phyloP scores from a whole-genome alignment of 2,113 vertebrate species.

The Alaudala cheleensis region DNA sequence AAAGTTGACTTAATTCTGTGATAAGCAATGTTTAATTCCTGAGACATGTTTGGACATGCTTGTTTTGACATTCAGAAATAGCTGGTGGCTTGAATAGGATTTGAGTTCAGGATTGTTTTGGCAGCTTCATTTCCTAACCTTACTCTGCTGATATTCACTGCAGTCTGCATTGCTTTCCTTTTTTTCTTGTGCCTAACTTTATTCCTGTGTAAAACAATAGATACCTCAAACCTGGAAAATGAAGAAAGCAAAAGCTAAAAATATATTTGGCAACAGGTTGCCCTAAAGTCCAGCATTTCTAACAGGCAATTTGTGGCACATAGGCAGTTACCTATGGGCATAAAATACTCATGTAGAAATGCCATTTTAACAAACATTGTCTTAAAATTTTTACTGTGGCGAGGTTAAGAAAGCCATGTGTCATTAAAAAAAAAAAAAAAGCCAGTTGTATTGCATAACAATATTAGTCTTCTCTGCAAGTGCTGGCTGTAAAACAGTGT shows the following conservation, averaged over 20 bases:
- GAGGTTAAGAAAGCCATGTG: neutral
- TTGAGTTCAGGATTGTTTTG: slow-evolving; percentile 14
- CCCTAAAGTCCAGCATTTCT: neutral
- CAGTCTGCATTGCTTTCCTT: slow-evolving; percentile 22
- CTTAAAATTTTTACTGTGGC: neutral
- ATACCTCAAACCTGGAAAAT: slow-evolving; percentile 5
- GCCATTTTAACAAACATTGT: neutral
- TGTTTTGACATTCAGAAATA: slow-evolving; percentile 13
- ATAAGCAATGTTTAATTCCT: neutral
- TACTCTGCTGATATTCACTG: neutral
- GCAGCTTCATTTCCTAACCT: slow-evolving; percentile 28
- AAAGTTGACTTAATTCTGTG: neutral
- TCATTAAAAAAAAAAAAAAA: neutral
- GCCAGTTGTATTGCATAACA: neutral
- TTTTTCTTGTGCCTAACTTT: slow-evolving; percentile 14
- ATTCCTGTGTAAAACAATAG: neutral
- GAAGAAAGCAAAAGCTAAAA: slow-evolving; percentile 19
- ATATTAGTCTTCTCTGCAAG: neutral
- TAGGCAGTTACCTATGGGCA: neutral
- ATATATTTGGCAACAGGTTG: neutral
- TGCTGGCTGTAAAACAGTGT: neutral
- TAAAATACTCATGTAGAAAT: neutral
- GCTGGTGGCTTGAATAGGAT: neutral
- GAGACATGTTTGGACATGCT: neutral
- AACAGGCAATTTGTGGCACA: neutral